A percentile compares a stretch with the other conserved stretches of the same genome.
Evolutionary conservation across 2,113 vertebrate genomes (phyloP).

Genomic region (Ammospiza nelsoni): DNA sequence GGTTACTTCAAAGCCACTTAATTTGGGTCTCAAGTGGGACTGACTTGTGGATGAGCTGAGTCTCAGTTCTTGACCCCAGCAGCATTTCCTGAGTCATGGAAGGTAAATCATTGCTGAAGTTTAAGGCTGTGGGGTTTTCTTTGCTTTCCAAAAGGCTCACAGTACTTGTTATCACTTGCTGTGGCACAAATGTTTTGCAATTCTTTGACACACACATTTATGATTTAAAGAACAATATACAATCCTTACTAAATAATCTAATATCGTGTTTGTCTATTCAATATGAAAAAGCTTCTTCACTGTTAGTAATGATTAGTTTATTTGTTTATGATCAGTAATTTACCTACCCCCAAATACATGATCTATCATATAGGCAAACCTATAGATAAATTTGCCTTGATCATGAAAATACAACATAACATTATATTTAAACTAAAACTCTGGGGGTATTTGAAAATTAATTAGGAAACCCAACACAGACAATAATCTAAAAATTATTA

Average conservation of each 20-base stretch:
- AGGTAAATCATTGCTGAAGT: neutral
- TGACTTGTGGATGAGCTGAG: neutral
- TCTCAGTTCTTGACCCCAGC: neutral
- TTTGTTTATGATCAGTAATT: neutral
- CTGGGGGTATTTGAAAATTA: neutral
- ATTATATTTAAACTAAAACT: neutral
- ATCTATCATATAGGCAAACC: neutral
- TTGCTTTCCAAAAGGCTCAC: neutral
- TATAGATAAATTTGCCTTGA: neutral
- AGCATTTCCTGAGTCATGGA: neutral
- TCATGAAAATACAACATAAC: neutral
- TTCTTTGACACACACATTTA: neutral
- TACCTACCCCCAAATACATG: neutral
- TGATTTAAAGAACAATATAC: neutral
- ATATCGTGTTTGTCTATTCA: neutral
- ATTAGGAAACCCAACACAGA: neutral
- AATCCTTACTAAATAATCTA: neutral
- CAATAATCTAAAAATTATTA: neutral
- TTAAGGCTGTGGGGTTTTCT: neutral
- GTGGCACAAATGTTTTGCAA: neutral
- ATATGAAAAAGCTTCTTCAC: neutral
- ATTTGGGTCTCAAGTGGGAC: neutral
- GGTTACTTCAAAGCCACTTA: neutral
- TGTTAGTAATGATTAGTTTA: neutral
- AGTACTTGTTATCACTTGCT: accelerated